Evolutionary conservation across 2,888 invertebrate genomes (phyloP).

Genomic region (Nephrotoma guestfalica): DNA sequence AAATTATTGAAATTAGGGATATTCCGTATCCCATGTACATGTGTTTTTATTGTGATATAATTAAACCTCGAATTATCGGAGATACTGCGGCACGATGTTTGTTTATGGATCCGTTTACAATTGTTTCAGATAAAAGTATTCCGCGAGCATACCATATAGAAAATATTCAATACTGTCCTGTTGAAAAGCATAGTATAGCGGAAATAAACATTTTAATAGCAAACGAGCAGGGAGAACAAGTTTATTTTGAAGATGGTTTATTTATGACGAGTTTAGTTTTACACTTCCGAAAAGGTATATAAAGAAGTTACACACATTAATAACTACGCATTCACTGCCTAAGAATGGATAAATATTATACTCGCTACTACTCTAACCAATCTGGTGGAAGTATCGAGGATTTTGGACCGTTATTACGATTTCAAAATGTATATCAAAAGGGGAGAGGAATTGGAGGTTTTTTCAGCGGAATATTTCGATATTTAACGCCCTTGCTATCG

Average conservation of each 20-base stretch:
- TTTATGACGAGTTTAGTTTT: too few relatives aligned
- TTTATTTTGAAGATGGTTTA: too few relatives aligned
- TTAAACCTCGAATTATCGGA: neutral
- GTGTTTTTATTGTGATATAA: neutral
- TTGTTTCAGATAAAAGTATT: too few relatives aligned
- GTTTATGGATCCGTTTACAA: neutral
- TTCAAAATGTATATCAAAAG: neutral
- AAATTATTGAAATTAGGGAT: neutral
- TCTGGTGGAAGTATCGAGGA: neutral
- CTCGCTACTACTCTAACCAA: neutral
- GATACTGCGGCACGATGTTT: neutral
- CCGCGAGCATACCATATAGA: too few relatives aligned
- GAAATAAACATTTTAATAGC: too few relatives aligned
- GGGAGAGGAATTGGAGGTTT: neutral
- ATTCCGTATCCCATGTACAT: neutral
- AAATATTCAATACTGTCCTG: too few relatives aligned
- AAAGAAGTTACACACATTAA: too few relatives aligned
- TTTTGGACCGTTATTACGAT: neutral
- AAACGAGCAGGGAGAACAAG: too few relatives aligned
- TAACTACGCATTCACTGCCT: neutral
- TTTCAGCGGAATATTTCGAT: neutral
- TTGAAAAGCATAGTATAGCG: too few relatives aligned
- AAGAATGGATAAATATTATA: neutral
- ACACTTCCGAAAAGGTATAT: too few relatives aligned
- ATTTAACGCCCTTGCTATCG: neutral